Conservation (phyloP, 2,888 invertebrate species). For the Epinotia bilunana region DNA sequence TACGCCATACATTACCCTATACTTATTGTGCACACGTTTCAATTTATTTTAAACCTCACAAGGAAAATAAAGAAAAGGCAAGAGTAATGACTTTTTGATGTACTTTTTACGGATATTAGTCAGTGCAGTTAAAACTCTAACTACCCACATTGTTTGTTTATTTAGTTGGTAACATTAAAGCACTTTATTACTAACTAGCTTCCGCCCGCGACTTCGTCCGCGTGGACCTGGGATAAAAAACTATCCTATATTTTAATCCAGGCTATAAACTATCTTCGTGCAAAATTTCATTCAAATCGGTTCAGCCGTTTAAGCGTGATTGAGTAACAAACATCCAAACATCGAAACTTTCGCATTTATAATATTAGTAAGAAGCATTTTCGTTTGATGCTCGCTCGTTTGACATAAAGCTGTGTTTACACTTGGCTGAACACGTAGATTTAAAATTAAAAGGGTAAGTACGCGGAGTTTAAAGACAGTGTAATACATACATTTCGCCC, state of each 20-base stretch:
- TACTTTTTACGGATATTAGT: neutral
- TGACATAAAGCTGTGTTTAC: slow-evolving; percentile 2
- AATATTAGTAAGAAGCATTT: too few species aligned
- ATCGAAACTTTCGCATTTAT: too few species aligned
- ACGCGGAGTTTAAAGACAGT: neutral
- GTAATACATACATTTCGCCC: too few species aligned
- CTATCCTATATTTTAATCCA: too few species aligned
- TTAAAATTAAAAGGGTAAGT: neutral
- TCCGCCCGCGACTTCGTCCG: too few species aligned
- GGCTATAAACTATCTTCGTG: too few species aligned
- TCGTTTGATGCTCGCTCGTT: neutral
- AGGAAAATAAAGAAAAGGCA: neutral
- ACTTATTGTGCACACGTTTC: too few species aligned
- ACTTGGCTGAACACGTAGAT: neutral
- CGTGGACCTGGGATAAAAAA: too few species aligned
- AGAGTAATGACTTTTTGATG: neutral
- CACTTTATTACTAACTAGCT: slow-evolving; percentile 1
- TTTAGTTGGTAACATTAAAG: neutral
- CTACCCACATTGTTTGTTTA: neutral
- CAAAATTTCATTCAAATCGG: too few species aligned
- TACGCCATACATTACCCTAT: too few species aligned
- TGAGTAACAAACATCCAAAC: too few species aligned
- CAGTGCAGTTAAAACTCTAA: neutral
- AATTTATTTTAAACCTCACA: neutral
- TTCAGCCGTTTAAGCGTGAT: too few species aligned